These are phyloP conservation scores for Chymomyza procnemis DNA, from an alignment of 2,888 invertebrate species.

Conservation along the genomic window DNA sequence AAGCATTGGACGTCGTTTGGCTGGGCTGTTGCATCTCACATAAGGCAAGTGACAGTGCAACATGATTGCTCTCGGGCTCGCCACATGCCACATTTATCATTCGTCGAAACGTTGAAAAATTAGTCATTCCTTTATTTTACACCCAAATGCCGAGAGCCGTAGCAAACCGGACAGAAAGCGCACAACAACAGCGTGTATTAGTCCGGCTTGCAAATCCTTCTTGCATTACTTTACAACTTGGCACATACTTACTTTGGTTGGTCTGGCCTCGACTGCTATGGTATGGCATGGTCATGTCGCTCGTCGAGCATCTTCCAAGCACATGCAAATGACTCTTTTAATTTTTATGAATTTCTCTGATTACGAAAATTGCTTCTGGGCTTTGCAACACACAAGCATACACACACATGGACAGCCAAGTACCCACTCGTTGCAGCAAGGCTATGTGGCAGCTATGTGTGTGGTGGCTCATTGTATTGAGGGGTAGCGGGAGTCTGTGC, in stretches of 20 bases:
- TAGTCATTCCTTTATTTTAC: constrained; percentile 73
- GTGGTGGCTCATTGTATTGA: background rate
- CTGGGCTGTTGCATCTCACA: constrained; percentile 10
- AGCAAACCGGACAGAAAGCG: constrained; percentile 34
- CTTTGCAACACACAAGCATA: constrained; percentile 50
- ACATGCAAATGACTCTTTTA: constrained; percentile 73
- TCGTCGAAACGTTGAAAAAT: constrained; percentile 73
- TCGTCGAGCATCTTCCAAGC: constrained; percentile 37
- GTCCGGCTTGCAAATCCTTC: constrained; percentile 36
- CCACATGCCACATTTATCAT: constrained; percentile 73
- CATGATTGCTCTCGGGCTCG: constrained; percentile 73
- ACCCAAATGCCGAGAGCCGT: constrained; percentile 70
- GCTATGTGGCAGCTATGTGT: constrained; percentile 5
- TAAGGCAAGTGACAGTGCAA: constrained; percentile 69
- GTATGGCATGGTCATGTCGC: constrained; percentile 12
- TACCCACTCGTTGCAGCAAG: background rate
- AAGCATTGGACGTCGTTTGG: background rate
- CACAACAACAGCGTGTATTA: background rate
- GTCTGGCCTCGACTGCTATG: no score
- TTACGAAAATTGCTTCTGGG: constrained; percentile 73
- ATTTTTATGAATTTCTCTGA: constrained; percentile 73
- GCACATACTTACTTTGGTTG: constrained; percentile 7
- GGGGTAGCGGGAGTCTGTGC: background rate
- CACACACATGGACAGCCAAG: constrained; percentile 16
- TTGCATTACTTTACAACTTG: constrained; percentile 34